Evolutionary conservation across 2,113 vertebrate genomes (phyloP), one percentile per base, ranked within the genome.

Genomic region (Pleuronectes platessa): DNA sequence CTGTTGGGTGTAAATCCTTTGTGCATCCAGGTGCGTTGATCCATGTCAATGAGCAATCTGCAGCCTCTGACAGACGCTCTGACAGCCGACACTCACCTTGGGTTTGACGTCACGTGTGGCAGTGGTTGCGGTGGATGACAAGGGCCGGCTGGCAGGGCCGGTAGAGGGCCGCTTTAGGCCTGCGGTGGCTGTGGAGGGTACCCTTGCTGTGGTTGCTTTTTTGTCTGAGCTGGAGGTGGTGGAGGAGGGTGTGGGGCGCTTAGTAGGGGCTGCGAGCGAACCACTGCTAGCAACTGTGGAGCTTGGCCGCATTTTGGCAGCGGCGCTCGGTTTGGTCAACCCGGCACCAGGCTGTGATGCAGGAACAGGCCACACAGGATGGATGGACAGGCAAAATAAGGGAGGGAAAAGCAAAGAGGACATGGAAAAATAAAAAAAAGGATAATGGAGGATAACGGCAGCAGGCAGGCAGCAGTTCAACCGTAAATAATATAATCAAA

Each of bases 81-180:
- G 27, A 27, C 21, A 40, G 56, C 45, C 14, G 5, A 68, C 15
- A 83, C 96, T 95, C 90, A 98, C 97, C 97, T 97, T 99, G 86
- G 95, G 89, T 71, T 96, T 98, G 35, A 85, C 14, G 20, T 94
- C 93, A 35, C 79, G 90, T 45, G 89, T 21, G 5, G 81, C 10
- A 63, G 78, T 42, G 47, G 47, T 18, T 42, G 85, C 45, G 70
- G 84, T n/a, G 18, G 89, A 62, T 26, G 88, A 61, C 8, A 78
- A 21, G 58, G 79, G 82, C 66, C 91, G 92, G 78, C 83, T 85
- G 78, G 74, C 62, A 3, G 89, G 15, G 0, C 53, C 51, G 72
- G 78, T 61, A 26, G 90, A 27, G 35, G 91, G 83, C 64, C 92
- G 79, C 89, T 96, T 92, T 84, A 71, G 70, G 91, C 64, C 79